Conservation (phyloP, 2,888 invertebrate species). For the Osedax fenrisi region DNA sequence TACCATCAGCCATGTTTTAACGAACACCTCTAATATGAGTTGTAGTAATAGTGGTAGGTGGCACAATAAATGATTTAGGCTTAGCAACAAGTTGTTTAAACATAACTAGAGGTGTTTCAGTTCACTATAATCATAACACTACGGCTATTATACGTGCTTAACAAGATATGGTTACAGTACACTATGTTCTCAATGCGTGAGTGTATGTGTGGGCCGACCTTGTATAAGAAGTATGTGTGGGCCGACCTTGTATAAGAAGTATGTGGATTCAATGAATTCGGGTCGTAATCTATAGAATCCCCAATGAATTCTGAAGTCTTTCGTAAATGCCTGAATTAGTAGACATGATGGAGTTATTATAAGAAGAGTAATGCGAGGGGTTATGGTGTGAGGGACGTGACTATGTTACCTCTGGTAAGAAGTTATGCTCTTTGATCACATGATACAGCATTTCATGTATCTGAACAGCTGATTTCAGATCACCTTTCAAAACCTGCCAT, state of each 20-base stretch:
- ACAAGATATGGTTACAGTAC: no score
- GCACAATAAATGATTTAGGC: no score
- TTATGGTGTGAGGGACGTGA: background rate
- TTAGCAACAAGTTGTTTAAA: no score
- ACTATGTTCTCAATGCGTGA: no score
- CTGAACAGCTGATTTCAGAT: slow-evolving; percentile 91
- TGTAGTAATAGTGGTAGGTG: no score
- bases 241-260: slow-evolving; percentile 68
- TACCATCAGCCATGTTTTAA: no score
- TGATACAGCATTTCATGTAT: slow-evolving; percentile 97
- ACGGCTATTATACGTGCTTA: no score
- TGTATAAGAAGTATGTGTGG: background rate
- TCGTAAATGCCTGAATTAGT: slow-evolving; percentile 75
- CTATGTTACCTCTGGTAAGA: slow-evolving; percentile 77
- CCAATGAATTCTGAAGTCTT: slow-evolving; percentile 96
- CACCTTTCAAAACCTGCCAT: slow-evolving; percentile 68
- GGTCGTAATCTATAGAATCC: slow-evolving; percentile 90
- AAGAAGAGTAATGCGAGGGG: no score
- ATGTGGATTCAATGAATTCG: slow-evolving; percentile 93
- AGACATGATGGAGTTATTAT: no score
- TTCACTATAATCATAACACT: no score
- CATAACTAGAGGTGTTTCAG: no score
- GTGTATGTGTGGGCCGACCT: background rate
- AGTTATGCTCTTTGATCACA: slow-evolving; percentile 90
- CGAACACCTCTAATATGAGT: no score